These are phyloP conservation scores for Zoanthus gigantus DNA, from an alignment of 92 coral and sea anemone genomes.

Conservation along the genomic window DNA sequence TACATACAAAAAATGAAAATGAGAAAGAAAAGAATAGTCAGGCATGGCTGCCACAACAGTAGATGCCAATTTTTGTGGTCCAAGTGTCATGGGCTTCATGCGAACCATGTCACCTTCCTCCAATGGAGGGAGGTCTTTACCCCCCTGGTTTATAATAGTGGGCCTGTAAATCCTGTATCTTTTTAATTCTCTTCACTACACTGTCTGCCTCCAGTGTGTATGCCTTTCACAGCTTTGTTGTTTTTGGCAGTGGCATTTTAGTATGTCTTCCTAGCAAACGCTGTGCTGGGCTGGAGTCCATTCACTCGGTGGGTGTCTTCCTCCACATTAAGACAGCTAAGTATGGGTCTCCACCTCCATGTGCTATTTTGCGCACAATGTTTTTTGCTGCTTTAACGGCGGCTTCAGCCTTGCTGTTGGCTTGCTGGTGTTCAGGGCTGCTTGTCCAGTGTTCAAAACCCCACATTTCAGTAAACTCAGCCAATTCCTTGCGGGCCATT, in stretches of 20 bases:
- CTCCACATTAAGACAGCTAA: constrained; percentile 58
- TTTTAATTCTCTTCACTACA: constrained; percentile 22
- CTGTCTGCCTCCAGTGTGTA: constrained; percentile 27
- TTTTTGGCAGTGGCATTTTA: constrained; percentile 72
- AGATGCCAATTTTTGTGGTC: not conserved
- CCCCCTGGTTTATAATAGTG: not conserved
- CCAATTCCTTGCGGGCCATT: constrained; percentile 60
- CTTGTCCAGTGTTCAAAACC: constrained; percentile 65
- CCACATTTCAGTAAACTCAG: constrained; percentile 54
- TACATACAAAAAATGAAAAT: no score
- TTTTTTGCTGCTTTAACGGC: constrained; percentile 64
- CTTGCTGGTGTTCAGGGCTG: constrained; percentile 72
- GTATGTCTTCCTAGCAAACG: constrained; percentile 52
- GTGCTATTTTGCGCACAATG: constrained; percentile 58
- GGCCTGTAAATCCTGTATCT: constrained; percentile 40
- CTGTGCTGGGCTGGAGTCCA: constrained; percentile 76
- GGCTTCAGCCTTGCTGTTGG: constrained; percentile 67
- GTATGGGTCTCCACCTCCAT: constrained; percentile 56
- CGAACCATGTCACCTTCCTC: constrained; percentile 30
- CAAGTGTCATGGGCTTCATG: constrained; percentile 58
- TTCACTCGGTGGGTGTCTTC: constrained; percentile 67
- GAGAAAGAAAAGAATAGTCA: no score
- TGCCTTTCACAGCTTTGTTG: constrained; percentile 58
- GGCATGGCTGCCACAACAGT: no score
- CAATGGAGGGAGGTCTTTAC: not conserved